Evolutionary conservation across 2,797 vertebrate species (phyloP), one percentile per base, ranked within the genome.

Genomic region (Rousettus madagascariensis): DNA sequence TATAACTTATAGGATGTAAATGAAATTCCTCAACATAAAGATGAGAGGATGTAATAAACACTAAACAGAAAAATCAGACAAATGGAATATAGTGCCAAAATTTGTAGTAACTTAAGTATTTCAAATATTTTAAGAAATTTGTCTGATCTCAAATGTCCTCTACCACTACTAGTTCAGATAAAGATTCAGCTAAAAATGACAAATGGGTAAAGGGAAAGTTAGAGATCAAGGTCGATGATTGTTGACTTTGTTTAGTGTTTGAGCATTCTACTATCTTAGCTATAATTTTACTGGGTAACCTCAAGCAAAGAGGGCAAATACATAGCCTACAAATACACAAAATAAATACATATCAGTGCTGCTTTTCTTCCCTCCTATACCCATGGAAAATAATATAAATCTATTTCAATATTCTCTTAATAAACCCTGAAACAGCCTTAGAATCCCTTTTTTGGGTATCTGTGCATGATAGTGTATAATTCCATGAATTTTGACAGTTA

Each of bases 121-220:
- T 92, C 36, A 92, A 85, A 79, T 80, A 91, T 57, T 91, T 93
- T 93, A 93, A 68, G 79, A 80, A 80, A 84, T 85, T 46, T 77
- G 28, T 53, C 51, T 46, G 28, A 90, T 74, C 19, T 96, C 28
- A 95, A 84, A 93, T 68, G 33, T 86, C 83, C 53, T 90, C 33
- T 90, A 92, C 15, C 6, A 88, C 43, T 78, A 84, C 6, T 79
- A 68, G 77, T 57, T 93, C 57, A 49, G 4, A 69, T 51, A 68
- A 90, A 66, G 22, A 68, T 68, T 83, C 36, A 71, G 71, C 86
- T 80, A 92, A 94, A 79, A 79, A 93, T 83, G 65, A 92, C 22
- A 86, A 90, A 82, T 63, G 19, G n/a, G 24, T 86, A 94, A 90
- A 95, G 24, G n/a, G 61, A 66, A 72, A 78, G 20, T 83, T 78